Evolutionary conservation across 2,797 vertebrate species (phyloP), one percentile per base, ranked within the genome.

Genomic region (Rhabdophis nuchalis): DNA sequence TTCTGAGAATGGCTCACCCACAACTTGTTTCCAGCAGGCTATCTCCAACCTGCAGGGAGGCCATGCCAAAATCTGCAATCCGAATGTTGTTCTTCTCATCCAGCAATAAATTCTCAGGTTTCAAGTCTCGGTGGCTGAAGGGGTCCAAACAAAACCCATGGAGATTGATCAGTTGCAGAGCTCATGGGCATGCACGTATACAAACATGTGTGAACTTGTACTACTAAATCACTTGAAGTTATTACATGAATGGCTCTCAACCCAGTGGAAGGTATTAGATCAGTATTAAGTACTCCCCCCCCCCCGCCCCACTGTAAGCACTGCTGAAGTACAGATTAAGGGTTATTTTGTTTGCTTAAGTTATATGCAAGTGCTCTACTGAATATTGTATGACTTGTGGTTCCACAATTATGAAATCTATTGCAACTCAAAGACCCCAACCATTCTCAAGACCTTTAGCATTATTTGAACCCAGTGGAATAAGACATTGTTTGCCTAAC

Each of bases 21-120:
- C 98, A 99, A 97, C 98, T 99, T 94, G 98, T 99, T 97, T 99
- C 98, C 95, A 99, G 97, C 95, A 99, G 98, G 96, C 98, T 99
- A 97, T 99, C 98, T 95, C 98, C 98, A 97, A 99, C 98, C 98
- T 99, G 98, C 96, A 99, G 98, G 93, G 98, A 99, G 52, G 98
- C 98, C 98, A 99, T 99, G 93, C 98, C 98, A 90, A 99, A 99
- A 97, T 99, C 98, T 86, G 98, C 98, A 1, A 99, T 99, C 54
- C 98, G 98, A 95, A 99, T 99, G 96, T 99, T 99, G 97, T 99
- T 99, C 94, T 98, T 99, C 96, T 99, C 98, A 92, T 99, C 98
- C 97, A 99, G 96, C 93, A 99, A 98, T 96, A 99, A 96, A 96
- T 99, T 99, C 97, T 99, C 98, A 0, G 98, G 98, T 97, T 99